Evolutionary conservation across 2,888 invertebrate species (phyloP).

Genomic region (Tricholauxania praeusta): DNA sequence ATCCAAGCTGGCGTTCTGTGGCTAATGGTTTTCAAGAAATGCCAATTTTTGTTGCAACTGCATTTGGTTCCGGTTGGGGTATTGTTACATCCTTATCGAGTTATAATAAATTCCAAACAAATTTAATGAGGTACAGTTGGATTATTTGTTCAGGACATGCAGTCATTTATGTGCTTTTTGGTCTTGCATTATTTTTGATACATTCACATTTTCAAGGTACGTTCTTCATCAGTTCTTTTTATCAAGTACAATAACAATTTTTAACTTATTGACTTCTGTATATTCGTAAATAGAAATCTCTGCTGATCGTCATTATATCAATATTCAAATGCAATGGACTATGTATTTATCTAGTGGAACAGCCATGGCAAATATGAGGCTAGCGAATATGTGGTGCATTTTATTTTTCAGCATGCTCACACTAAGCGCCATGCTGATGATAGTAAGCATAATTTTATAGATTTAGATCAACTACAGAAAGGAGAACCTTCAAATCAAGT

Average conservation of each 20-base stretch:
- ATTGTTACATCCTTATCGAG: slow-evolving; percentile 85
- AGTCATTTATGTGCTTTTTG: slow-evolving; percentile 68
- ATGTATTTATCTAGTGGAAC: slow-evolving; percentile 40
- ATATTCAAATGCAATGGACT: slow-evolving; percentile 34
- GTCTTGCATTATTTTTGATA: slow-evolving; percentile 76
- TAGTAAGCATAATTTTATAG: slow-evolving; percentile 71
- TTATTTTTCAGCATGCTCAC: slow-evolving; percentile 81
- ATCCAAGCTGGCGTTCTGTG: not conserved
- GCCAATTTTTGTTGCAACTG: slow-evolving; percentile 71
- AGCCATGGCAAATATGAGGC: slow-evolving; percentile 39
- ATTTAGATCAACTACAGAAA: not conserved
- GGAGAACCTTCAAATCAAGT: too few species aligned
- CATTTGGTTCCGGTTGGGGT: slow-evolving; percentile 88
- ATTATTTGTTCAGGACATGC: slow-evolving; percentile 53
- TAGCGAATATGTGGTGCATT: slow-evolving; percentile 79
- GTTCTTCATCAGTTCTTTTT: not conserved
- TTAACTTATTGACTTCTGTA: not conserved
- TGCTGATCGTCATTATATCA: not conserved
- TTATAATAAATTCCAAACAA: slow-evolving; percentile 80
- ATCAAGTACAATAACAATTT: too few species aligned
- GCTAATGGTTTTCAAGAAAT: slow-evolving; percentile 8
- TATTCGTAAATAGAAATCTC: not conserved
- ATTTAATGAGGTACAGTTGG: slow-evolving; percentile 70
- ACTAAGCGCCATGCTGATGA: slow-evolving; percentile 78
- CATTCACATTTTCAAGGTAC: slow-evolving; percentile 68